These are phyloP conservation scores for Eurytoma adleriae DNA, from an alignment of 2,888 invertebrate genomes.

Conservation along the genomic window DNA sequence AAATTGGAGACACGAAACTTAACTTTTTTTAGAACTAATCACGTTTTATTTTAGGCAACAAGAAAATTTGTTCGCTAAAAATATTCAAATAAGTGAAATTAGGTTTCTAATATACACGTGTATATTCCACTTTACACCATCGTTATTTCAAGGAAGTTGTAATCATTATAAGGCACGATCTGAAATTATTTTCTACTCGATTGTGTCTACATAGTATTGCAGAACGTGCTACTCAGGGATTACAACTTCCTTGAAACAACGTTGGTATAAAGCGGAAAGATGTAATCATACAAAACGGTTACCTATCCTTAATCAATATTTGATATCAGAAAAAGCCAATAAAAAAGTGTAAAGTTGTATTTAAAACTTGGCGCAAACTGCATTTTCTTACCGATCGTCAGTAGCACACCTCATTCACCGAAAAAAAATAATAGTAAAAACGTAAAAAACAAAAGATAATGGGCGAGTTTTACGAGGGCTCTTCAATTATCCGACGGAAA, in stretches of 20 bases:
- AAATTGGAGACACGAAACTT: neutral
- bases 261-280: too few relatives aligned
- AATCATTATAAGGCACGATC: too few relatives aligned
- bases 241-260: too few relatives aligned
- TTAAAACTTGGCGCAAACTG: neutral
- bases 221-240: too few relatives aligned
- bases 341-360: neutral
- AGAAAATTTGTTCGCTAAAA: too few relatives aligned
- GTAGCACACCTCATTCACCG: neutral
- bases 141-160: too few relatives aligned
- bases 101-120: too few relatives aligned
- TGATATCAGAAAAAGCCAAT: neutral
- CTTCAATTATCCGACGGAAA: slow-evolving; percentile 31
- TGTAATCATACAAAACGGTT: neutral
- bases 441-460: slow-evolving; percentile 4
- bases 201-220: too few relatives aligned
- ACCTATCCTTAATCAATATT: neutral
- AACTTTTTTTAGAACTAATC: neutral
- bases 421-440: neutral
- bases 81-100: too few relatives aligned
- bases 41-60: neutral
- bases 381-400: neutral
- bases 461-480: neutral
- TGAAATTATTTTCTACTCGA: too few relatives aligned
- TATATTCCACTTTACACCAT: too few relatives aligned